A percentile compares a stretch with the other conserved stretches of the same genome.
Conservation (phyloP, 2,888 invertebrate species). For the Protophormia terraenovae region DNA sequence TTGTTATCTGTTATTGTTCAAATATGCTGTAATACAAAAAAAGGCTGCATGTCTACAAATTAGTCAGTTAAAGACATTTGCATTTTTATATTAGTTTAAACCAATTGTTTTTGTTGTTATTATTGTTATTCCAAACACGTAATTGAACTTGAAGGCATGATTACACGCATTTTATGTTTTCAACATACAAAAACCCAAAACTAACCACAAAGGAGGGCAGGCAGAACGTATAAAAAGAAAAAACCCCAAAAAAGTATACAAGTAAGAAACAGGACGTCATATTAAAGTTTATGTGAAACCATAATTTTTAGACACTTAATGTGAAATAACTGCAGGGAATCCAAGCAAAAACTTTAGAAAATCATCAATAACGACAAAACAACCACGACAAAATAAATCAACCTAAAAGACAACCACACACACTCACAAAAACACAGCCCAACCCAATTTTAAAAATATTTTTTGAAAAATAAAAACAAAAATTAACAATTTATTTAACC, state of each 20-base stretch:
- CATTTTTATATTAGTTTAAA: constrained; percentile 29
- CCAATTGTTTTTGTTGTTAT: neutral
- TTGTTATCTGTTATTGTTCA: constrained; percentile 13
- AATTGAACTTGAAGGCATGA: constrained; percentile 64
- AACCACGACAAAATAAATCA: constrained; percentile 30
- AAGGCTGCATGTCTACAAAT: constrained; percentile 26
- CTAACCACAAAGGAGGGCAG: constrained; percentile 29
- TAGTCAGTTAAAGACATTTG: constrained; percentile 42
- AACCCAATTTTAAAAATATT: constrained; percentile 20
- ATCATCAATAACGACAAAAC: constrained; percentile 44
- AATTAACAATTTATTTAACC: constrained; percentile 18
- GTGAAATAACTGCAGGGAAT: constrained; percentile 48
- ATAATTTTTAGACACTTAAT: constrained; percentile 22
- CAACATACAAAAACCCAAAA: neutral
- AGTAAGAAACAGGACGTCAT: constrained; percentile 29
- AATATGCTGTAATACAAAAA: constrained; percentile 24
- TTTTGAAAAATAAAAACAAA: constrained; percentile 4
- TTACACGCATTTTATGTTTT: constrained; percentile 59
- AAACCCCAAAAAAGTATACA: constrained; percentile 11
- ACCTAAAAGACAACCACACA: neutral
- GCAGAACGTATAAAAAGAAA: neutral
- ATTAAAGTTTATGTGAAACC: constrained; percentile 18
- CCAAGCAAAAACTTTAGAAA: constrained; percentile 32
- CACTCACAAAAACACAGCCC: neutral
- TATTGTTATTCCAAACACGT: constrained; percentile 57